Evolutionary conservation across 2,797 vertebrate genomes (phyloP).

Genomic region (Lacerta bilineata): DNA sequence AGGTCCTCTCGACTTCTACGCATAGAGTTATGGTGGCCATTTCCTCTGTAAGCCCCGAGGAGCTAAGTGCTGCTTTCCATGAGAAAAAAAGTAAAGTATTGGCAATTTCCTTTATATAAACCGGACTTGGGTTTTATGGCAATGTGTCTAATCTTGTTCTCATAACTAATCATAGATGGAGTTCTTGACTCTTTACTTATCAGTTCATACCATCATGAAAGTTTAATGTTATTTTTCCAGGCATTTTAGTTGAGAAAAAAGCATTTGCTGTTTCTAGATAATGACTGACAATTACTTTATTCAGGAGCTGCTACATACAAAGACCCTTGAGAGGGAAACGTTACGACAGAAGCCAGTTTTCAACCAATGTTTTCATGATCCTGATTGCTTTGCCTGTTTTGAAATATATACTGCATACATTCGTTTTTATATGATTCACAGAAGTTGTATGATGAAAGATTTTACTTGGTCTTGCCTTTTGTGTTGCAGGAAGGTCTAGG

Average conservation of each 20-base stretch:
- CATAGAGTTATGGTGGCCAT: slow-evolving; percentile 86
- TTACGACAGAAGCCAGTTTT: slow-evolving; percentile 12
- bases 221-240: background rate
- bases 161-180: slow-evolving; percentile 11
- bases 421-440: background rate
- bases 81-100: slow-evolving; percentile 84
- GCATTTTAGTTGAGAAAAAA: background rate
- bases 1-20: slow-evolving; percentile 85
- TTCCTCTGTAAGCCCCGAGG: slow-evolving; percentile 80
- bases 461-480: background rate
- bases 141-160: slow-evolving; percentile 42
- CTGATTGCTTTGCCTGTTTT: background rate
- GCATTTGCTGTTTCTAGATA: background rate
- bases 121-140: background rate
- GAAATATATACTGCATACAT: background rate
- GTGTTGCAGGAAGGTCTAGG: slow-evolving; percentile 80
- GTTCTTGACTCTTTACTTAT: background rate
- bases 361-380: background rate
- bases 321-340: background rate
- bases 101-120: slow-evolving; percentile 44
- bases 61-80: slow-evolving; percentile 71
- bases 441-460: background rate
- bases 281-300: background rate
- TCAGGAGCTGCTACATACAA: background rate
- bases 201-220: slow-evolving; percentile 1